phyloP scores from a whole-genome alignment of 1,140 invertebrate species.

The Saccostrea echinata region DNA sequence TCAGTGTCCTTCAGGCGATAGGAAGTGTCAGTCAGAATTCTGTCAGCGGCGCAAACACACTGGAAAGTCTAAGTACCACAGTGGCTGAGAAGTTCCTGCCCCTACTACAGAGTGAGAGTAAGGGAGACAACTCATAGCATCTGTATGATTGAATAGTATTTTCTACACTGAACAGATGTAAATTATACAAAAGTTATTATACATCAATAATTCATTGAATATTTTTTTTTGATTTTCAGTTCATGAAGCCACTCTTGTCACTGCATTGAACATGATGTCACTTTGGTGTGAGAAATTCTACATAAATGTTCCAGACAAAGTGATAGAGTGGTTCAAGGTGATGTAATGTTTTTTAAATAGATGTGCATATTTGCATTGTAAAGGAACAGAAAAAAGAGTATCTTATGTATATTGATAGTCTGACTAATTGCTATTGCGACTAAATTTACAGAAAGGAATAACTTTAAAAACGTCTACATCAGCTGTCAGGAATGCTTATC shows the following conservation, averaged over 20 bases:
- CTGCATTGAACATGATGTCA: constrained; percentile 89
- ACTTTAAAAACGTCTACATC: constrained; percentile 89
- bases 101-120: constrained; percentile 90
- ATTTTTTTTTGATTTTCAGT: constrained; percentile 81
- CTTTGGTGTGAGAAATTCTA: constrained; percentile 88
- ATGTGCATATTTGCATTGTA: not conserved
- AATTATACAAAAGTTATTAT: no score
- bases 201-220: not conserved
- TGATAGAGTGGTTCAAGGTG: constrained; percentile 89
- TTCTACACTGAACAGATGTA: no score
- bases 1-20: constrained; percentile 90
- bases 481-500: constrained; percentile 88
- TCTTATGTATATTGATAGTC: not conserved
- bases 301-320: constrained; percentile 85
- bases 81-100: constrained; percentile 87
- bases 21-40: constrained; percentile 89
- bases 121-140: not conserved
- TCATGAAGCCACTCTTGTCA: constrained; percentile 93
- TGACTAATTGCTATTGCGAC: not conserved
- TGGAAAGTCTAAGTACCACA: constrained; percentile 83
- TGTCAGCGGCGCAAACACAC: constrained; percentile 83
- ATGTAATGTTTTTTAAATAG: constrained; percentile 19
- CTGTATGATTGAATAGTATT: not conserved
- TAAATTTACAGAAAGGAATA: constrained; percentile 85
- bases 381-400: no score